phyloP scores from a whole-genome alignment of 1,140 invertebrate genomes.

The Ceratina australensis region DNA sequence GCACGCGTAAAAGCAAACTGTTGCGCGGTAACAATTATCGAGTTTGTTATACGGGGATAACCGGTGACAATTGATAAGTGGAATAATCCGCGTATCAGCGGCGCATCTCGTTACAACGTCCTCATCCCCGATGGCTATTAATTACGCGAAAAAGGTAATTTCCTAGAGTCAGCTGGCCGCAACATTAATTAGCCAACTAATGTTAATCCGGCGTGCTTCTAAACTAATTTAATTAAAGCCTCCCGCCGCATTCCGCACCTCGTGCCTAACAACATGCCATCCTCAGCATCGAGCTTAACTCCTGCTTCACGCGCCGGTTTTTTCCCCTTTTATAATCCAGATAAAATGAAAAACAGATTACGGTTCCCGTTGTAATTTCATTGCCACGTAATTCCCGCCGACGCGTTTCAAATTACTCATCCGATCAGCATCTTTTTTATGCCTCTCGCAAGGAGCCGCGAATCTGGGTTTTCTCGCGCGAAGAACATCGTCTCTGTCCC shows the following conservation, averaged over 20 bases:
- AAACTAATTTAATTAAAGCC: slow-evolving; percentile 62
- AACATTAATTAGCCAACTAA: slow-evolving; percentile 59
- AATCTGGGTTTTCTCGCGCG: slow-evolving; percentile 32
- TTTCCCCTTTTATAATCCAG: background rate
- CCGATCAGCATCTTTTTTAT: too few species aligned
- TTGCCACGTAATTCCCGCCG: too few species aligned
- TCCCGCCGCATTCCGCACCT: slow-evolving; percentile 21
- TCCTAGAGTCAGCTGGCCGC: slow-evolving; percentile 29
- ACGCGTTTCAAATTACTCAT: too few species aligned
- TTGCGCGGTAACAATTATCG: background rate
- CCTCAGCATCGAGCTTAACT: background rate
- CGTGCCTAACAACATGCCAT: slow-evolving; percentile 4
- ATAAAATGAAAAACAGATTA: background rate
- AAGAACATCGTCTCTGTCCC: slow-evolving; percentile 37
- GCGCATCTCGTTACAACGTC: slow-evolving; percentile 17
- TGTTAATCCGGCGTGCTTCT: slow-evolving; percentile 56
- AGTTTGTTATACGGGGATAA: background rate
- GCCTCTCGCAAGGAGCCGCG: background rate
- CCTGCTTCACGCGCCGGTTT: background rate
- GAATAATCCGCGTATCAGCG: background rate
- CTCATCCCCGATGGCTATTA: slow-evolving; percentile 29
- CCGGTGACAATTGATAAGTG: background rate
- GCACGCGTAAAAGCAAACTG: background rate
- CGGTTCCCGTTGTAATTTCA: background rate
- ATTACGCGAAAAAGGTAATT: slow-evolving; percentile 50